These are phyloP conservation scores for Alsophila aescularia DNA, from an alignment of 2,888 invertebrate genomes.

Conservation along the genomic window DNA sequence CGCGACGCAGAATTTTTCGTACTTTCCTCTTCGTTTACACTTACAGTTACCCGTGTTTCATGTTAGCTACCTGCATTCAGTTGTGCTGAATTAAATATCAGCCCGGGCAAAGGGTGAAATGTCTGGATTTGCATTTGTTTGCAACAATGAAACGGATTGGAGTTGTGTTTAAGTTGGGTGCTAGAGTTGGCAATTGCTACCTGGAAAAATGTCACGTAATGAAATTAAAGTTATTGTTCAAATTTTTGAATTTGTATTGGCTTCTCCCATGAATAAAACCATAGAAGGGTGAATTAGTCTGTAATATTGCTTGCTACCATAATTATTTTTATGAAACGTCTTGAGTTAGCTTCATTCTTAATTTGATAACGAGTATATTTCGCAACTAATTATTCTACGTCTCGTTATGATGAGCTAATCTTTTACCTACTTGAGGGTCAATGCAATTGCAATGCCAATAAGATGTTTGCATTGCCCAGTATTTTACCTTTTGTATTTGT, in stretches of 20 bases:
- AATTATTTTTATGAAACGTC: no score
- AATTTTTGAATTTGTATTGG: background rate
- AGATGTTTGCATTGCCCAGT: no score
- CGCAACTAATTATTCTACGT: no score
- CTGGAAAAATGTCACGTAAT: conserved; percentile 5
- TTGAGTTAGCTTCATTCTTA: no score
- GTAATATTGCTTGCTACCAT: no score
- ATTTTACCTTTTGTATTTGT: no score
- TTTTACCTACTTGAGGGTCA: no score
- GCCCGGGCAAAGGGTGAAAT: conserved; percentile 74
- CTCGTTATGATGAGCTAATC: no score
- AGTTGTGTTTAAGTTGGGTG: conserved; percentile 59
- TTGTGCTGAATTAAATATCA: conserved; percentile 80
- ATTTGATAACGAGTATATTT: no score
- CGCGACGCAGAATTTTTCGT: conserved; percentile 71
- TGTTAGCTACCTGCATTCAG: conserved; percentile 63
- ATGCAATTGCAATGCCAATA: no score
- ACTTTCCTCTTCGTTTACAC: conserved; percentile 81
- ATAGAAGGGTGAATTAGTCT: no score
- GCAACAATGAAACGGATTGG: conserved; percentile 71
- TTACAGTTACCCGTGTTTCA: conserved; percentile 79
- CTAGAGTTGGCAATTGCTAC: conserved; percentile 37
- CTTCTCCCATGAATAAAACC: background rate
- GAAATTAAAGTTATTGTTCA: background rate
- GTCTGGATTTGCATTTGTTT: conserved; percentile 81